Percentiles rank a stretch among this genome's conserved stretches.
These are phyloP conservation scores for Orchestia grillus DNA, from an alignment of 1,140 invertebrate genomes.

Conservation along the genomic window DNA sequence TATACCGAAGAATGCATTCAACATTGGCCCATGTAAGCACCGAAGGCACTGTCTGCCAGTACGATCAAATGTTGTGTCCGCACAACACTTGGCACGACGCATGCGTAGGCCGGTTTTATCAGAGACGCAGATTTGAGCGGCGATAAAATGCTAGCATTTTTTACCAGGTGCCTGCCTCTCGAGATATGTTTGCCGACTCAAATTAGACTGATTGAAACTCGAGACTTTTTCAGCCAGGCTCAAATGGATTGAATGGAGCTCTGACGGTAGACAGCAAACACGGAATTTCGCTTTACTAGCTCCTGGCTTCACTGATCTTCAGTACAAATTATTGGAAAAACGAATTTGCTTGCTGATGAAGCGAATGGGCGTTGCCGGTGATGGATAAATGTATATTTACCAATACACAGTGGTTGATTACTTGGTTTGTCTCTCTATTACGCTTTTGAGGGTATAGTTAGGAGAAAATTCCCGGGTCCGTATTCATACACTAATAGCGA, in stretches of 20 bases:
- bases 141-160: neutral
- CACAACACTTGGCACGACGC: neutral
- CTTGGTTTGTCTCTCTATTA: too few species aligned
- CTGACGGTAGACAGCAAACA: neutral
- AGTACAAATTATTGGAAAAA: neutral
- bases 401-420: too few species aligned
- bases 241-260: neutral
- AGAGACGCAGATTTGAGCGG: neutral
- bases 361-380: neutral
- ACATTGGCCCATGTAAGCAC: neutral
- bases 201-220: neutral
- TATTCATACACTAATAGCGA: too few species aligned
- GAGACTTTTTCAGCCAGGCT: neutral
- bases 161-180: neutral
- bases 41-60: neutral
- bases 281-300: neutral
- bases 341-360: neutral
- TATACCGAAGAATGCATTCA: neutral
- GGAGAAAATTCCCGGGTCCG: too few species aligned
- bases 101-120: neutral
- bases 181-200: neutral
- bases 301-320: neutral
- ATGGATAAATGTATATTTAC: too few species aligned
- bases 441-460: too few species aligned
- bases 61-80: neutral